phyloP scores from a whole-genome alignment of 1,140 invertebrate genomes.

The Drosophila kikkawai region DNA sequence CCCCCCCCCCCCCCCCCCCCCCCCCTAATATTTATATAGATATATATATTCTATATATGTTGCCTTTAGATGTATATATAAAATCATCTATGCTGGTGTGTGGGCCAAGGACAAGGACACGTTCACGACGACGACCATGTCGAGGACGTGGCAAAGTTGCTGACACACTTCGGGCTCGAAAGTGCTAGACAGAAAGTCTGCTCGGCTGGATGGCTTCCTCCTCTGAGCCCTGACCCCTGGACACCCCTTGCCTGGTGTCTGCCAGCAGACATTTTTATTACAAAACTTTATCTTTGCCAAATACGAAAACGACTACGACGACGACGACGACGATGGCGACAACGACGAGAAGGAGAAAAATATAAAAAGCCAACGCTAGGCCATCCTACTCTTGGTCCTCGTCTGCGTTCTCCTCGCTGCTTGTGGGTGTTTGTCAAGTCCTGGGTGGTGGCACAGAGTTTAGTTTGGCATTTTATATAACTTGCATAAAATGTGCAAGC shows the following conservation, averaged over 20 bases:
- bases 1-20: slow-evolving; percentile 16
- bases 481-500: slow-evolving; percentile 77
- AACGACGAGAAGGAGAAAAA: slow-evolving; percentile 40
- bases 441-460: slow-evolving; percentile 39
- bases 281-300: slow-evolving; percentile 84
- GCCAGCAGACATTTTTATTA: slow-evolving; percentile 81
- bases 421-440: slow-evolving; percentile 3
- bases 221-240: slow-evolving; percentile 19
- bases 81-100: slow-evolving; percentile 51
- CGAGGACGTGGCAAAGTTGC: slow-evolving; percentile 76
- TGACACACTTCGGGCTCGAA: slow-evolving; percentile 78
- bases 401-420: neutral
- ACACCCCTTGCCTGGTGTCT: slow-evolving; percentile 37
- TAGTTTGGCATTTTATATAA: slow-evolving; percentile 74
- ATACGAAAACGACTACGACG: slow-evolving; percentile 66
- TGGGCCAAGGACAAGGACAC: slow-evolving; percentile 79
- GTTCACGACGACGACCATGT: slow-evolving; percentile 58
- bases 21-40: slow-evolving; percentile 19
- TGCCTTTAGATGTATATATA: slow-evolving; percentile 58
- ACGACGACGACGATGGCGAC: slow-evolving; percentile 33
- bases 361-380: slow-evolving; percentile 56
- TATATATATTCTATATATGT: slow-evolving; percentile 46
- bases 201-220: slow-evolving; percentile 44
- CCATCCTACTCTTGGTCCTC: slow-evolving; percentile 5
- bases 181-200: slow-evolving; percentile 77